Percentiles rank a stretch among this genome's conserved stretches.
These are phyloP conservation scores for Ornithorhynchus anatinus DNA, from an alignment of 2,113 vertebrate genomes.

Conservation along the genomic window DNA sequence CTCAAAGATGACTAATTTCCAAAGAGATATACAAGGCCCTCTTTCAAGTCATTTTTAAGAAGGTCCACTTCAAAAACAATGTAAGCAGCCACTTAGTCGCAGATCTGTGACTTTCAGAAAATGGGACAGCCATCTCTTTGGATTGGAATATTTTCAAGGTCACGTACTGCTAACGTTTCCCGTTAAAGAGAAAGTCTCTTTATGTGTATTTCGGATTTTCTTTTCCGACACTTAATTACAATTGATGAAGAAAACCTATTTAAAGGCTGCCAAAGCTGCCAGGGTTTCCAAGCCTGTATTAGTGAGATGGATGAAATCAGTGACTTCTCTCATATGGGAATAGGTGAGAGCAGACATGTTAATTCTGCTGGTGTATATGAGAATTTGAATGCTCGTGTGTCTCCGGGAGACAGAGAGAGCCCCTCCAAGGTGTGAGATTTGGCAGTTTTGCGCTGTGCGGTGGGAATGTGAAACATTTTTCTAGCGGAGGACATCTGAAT, in stretches of 20 bases:
- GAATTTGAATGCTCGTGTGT: conserved; percentile 15
- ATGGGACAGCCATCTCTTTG: conserved; percentile 39
- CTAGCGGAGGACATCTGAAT: conserved; percentile 53
- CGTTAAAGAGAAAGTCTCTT: conserved; percentile 60
- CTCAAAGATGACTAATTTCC: background rate
- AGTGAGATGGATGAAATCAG: conserved; percentile 62
- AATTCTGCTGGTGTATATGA: conserved; percentile 27
- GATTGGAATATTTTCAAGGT: conserved; percentile 62
- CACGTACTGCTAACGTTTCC: conserved; percentile 58
- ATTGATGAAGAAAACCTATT: conserved; percentile 70
- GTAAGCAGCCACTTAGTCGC: conserved; percentile 9
- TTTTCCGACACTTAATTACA: conserved; percentile 72
- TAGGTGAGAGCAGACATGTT: conserved; percentile 66
- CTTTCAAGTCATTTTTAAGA: conserved; percentile 15
- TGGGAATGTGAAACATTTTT: conserved; percentile 63
- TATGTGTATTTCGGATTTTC: conserved; percentile 65
- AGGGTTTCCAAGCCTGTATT: conserved; percentile 57
- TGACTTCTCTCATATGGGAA: conserved; percentile 54
- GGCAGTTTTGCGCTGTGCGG: conserved; percentile 48
- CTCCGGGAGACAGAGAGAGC: conserved; percentile 16
- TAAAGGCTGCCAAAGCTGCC: conserved; percentile 58
- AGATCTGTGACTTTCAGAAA: conserved; percentile 33
- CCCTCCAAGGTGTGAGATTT: conserved; percentile 63
- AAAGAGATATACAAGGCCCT: background rate
- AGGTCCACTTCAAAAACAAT: conserved; percentile 6